These are phyloP conservation scores for Papilio aristodemus DNA, from an alignment of 1,140 invertebrate species.

Conservation along the genomic window DNA sequence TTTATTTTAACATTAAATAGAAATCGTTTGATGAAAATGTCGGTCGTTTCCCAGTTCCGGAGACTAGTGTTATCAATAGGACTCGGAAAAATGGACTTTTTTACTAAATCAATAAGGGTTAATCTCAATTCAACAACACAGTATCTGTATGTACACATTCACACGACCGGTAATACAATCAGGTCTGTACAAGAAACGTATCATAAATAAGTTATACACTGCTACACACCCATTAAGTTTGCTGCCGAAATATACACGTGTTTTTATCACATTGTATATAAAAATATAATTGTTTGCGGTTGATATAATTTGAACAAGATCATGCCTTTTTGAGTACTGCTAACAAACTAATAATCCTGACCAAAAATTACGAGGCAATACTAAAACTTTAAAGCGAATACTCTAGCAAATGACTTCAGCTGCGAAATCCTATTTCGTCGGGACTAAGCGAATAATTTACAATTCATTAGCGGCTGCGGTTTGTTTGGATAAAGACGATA, in stretches of 20 bases:
- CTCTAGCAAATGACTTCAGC: background rate
- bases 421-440: background rate
- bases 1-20: constrained; percentile 23
- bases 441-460: constrained; percentile 20
- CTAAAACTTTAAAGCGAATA: background rate
- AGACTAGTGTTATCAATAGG: constrained; percentile 6
- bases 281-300: background rate
- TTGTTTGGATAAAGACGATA: constrained; percentile 25
- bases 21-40: constrained; percentile 28
- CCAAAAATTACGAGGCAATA: background rate
- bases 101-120: background rate
- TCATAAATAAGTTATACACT: constrained; percentile 17
- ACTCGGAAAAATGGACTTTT: background rate
- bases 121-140: background rate
- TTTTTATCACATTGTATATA: background rate
- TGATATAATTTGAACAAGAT: background rate
- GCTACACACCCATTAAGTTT: background rate
- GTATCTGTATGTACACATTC: background rate
- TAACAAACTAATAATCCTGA: background rate
- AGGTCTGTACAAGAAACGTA: constrained; percentile 13
- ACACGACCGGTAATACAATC: constrained; percentile 13
- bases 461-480: constrained; percentile 26
- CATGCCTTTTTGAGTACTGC: no score
- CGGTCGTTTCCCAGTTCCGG: constrained; percentile 28
- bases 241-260: constrained; percentile 6